Base-by-base conservation (phyloP, 2,888 invertebrate genomes). In the Chaetogeoica ovagalla region DNA sequence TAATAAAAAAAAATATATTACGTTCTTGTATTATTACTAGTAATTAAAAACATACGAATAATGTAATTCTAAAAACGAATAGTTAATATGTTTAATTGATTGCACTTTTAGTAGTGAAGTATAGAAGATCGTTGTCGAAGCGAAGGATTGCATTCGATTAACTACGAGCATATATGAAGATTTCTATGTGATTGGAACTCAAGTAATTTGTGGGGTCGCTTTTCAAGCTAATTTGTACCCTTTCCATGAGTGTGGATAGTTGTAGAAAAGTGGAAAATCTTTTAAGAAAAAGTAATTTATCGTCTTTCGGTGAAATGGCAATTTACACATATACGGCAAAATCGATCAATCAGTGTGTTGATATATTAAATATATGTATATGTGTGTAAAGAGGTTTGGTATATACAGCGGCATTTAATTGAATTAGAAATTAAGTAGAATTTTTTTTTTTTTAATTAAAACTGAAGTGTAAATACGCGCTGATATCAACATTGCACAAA, bases 331-430 rank as follows among this genome's bases (percentile, higher is more conserved):
- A 57, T 79, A 57, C 71, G 63, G 69, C 63, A 57, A n/a, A n/a
- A 55, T 43, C 70, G 43, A 79, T 79, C 79, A 79, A 79, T 79
- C 79, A 79, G 71, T 55, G 63, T 55, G 77, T 70, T 79, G 79
- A 55, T 79, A 30, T 65, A 37, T 43, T 37, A 15, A 9, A 48
- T 48, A 11, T 39, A 52, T 65, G 11, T n/a, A 55, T n/a, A 55
- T 55, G 39, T 70, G 7, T 19, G 9, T 52, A 23, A 17, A 63
- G 13, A 23, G 39, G 37, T 63, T 37, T 30, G 30, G 30, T 2
- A 1, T 30, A 17, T 55, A 55, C 37, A 43, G 30, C 68, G n/a
- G 8, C 69, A 48, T 68, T 72, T 76, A 76, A 76, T 75, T 75
- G 55, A 75, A 66, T 76, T 59, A 60, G 60, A 69, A 69, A 69